Evolutionary conservation across 2,888 invertebrate species (phyloP).

Genomic region (Copidosoma aretas): DNA sequence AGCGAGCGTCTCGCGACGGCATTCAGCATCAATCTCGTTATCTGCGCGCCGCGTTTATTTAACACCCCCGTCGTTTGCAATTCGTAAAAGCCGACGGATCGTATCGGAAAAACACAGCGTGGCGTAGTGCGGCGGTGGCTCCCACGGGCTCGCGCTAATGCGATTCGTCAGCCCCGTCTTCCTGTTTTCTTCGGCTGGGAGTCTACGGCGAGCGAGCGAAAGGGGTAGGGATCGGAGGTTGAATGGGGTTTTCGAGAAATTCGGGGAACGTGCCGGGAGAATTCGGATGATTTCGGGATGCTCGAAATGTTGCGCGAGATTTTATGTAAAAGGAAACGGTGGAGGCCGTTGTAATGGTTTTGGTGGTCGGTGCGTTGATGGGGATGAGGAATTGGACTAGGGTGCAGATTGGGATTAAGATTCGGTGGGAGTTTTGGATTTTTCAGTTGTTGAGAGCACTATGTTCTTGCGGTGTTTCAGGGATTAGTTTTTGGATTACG

Average conservation of each 20-base stretch:
- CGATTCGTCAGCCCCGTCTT: constrained; percentile 33
- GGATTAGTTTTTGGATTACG: too few relatives aligned
- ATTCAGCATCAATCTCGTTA: constrained; percentile 40
- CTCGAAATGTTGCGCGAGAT: neutral
- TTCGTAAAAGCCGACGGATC: constrained; percentile 22
- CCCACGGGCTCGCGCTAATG: constrained; percentile 33
- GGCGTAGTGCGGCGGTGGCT: neutral
- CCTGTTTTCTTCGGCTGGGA: neutral
- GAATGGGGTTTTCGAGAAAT: neutral
- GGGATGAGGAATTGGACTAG: too few relatives aligned
- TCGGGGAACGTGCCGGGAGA: neutral
- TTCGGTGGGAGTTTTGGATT: too few relatives aligned
- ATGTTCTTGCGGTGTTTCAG: too few relatives aligned
- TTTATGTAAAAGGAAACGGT: too few relatives aligned
- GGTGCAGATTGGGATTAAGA: too few relatives aligned
- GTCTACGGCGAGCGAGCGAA: neutral
- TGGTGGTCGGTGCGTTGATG: too few relatives aligned
- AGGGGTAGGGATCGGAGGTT: neutral
- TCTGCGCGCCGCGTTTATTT: constrained; percentile 37
- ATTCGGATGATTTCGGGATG: neutral
- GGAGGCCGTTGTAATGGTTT: too few relatives aligned
- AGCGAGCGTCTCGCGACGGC: constrained; percentile 13
- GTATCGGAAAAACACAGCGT: neutral
- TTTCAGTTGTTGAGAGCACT: too few relatives aligned
- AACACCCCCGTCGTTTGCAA: constrained; percentile 31